Evolutionary conservation across 2,888 invertebrate genomes (phyloP), one percentile per base, ranked within the genome.

Genomic region (Hydraecia micacea): DNA sequence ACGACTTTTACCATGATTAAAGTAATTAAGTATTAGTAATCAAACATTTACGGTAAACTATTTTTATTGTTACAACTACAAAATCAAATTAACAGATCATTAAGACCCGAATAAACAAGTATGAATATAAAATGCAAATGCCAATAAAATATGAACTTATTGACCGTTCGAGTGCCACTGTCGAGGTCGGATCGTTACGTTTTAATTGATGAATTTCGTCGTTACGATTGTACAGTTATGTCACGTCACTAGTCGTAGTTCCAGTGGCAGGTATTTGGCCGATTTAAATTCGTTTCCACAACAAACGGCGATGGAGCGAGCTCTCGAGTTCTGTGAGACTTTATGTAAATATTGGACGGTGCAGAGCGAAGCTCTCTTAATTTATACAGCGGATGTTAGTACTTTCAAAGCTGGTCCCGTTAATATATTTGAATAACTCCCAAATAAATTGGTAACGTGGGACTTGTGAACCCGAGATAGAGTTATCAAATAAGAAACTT

Each of bases 211-310:
- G 66, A 80, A 81, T 75, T 63, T 80, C 79, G 70, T 87, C 80
- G 74, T 86, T 81, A 80, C 78, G 69, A 49, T 69, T 77, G 78
- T 84, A 90, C 91, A 88, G 84, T 86, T 88, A 88, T 74, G 74
- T 84, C 78, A 85, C 84, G 86, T 87, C 87, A 90, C 85, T 85
- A 81, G 60, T 74, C 77, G 82, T 86, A 83, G 90, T 86, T 87
- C 84, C 81, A 75, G 80, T 76, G 68, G 73, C 76, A 89, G 91
- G 92, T 91, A 80, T 88, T 91, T 90, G 90, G 90, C 91, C 90
- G 90, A 89, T 90, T 90, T 89, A 81, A 82, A 78, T 82, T 81
- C 79, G 80, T 83, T 86, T 89, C 84, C 80, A 87, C 73, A 55
- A 81, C 85, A 80, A 82, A 77, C 79, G 39, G 79, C 80, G 75